Conservation (phyloP, 1,140 invertebrate genomes). For the Pogonomyrmex barbatus region DNA sequence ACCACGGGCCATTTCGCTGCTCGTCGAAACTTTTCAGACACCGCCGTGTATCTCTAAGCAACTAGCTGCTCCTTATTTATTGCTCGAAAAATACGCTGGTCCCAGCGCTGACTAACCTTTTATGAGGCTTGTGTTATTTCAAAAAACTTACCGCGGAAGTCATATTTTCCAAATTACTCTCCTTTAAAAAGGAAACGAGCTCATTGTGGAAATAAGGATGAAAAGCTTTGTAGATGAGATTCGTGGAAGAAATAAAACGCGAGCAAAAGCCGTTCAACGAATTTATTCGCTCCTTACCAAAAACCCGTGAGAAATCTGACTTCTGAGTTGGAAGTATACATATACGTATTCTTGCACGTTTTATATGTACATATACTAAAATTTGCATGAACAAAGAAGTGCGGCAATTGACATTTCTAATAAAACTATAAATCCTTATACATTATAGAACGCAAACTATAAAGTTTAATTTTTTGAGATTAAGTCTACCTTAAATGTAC, state of each 20-base stretch:
- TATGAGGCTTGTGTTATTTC: conserved; percentile 54
- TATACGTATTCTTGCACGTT: neutral
- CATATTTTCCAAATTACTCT: conserved; percentile 68
- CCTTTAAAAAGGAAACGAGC: conserved; percentile 44
- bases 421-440: neutral
- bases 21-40: conserved; percentile 67
- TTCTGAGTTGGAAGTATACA: neutral
- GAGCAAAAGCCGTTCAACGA: conserved; percentile 39
- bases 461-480: neutral
- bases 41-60: conserved; percentile 54
- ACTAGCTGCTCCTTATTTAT: conserved; percentile 70
- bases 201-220: conserved; percentile 27
- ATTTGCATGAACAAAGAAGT: neutral
- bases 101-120: conserved; percentile 29
- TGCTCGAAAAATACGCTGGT: conserved; percentile 44
- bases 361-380: neutral
- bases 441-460: neutral
- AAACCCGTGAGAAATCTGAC: conserved; percentile 1
- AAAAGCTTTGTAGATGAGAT: conserved; percentile 41
- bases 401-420: neutral
- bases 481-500: neutral
- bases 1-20: conserved; percentile 53
- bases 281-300: conserved; percentile 39
- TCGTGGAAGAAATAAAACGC: conserved; percentile 37
- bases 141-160: conserved; percentile 47